These are phyloP conservation scores for Nezara viridula DNA, from an alignment of 2,888 invertebrate genomes.

Conservation along the genomic window DNA sequence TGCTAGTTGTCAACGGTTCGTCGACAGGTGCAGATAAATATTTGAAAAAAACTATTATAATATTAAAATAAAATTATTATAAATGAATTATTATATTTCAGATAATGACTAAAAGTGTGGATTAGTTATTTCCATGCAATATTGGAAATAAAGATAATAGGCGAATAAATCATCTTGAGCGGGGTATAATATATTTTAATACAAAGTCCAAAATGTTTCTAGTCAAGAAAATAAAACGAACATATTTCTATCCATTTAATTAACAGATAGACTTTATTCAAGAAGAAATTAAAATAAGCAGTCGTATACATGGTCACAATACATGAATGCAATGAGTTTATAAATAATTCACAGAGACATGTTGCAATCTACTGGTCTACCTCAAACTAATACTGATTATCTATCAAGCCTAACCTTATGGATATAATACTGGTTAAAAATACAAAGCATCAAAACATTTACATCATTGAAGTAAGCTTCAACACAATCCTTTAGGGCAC, in stretches of 20 bases:
- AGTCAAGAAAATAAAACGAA: not conserved
- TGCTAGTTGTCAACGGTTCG: too few species aligned
- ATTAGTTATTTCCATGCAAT: too few species aligned
- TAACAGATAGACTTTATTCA: not conserved
- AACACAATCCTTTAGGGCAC: not conserved
- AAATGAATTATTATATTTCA: too few species aligned
- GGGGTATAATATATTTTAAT: not conserved
- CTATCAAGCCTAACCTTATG: not conserved
- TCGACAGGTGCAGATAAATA: too few species aligned
- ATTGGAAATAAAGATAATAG: not conserved
- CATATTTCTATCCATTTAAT: not conserved
- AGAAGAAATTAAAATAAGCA: not conserved
- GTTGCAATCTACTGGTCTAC: not conserved
- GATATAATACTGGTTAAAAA: constrained; percentile 5
- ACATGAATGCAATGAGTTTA: constrained; percentile 25
- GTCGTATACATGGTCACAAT: constrained; percentile 31
- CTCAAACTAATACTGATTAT: constrained; percentile 19
- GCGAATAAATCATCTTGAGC: not conserved
- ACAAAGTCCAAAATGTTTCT: not conserved
- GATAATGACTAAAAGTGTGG: too few species aligned
- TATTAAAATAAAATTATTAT: too few species aligned
- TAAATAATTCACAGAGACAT: not conserved
- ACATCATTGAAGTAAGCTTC: not conserved
- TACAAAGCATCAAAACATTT: constrained; percentile 27
- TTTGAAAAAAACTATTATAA: too few species aligned